phyloP scores from a whole-genome alignment of 2,888 invertebrate genomes.

The Parnassius apollo region DNA sequence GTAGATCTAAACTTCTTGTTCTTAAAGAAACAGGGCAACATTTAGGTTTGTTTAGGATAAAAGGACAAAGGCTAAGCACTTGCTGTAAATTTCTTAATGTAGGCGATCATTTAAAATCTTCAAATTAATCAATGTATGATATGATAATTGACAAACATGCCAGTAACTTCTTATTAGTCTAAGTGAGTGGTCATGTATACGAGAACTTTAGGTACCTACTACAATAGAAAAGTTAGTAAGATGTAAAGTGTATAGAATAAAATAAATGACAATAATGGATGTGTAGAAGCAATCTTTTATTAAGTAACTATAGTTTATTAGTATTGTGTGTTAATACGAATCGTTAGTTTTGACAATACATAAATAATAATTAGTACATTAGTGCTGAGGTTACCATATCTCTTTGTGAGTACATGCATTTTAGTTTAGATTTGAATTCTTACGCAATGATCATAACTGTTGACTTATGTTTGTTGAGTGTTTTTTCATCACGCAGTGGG shows the following conservation, averaged over 20 bases:
- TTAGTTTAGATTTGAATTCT: conserved; percentile 1
- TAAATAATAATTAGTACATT: conserved; percentile 4
- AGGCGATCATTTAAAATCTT: no score
- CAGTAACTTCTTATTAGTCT: no score
- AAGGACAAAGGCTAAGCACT: no score
- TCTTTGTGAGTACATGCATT: conserved; percentile 45
- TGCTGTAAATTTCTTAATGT: no score
- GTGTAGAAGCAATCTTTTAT: conserved; percentile 10
- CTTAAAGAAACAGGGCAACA: no score
- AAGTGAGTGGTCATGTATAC: no score
- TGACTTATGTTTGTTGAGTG: conserved; percentile 23
- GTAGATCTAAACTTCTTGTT: no score
- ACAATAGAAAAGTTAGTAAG: no score
- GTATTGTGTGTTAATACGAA: not conserved
- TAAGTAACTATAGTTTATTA: conserved; percentile 37
- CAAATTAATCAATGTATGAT: no score
- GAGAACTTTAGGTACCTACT: no score
- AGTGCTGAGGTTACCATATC: conserved; percentile 52
- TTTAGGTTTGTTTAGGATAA: no score
- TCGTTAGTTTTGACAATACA: conserved; percentile 49
- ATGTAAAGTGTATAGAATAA: not conserved
- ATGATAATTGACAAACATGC: no score
- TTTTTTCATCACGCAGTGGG: conserved; percentile 36
- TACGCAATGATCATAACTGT: conserved; percentile 29
- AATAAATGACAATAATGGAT: conserved; percentile 11